phyloP scores from a whole-genome alignment of 1,140 invertebrate genomes.

The Cydia pomonella region DNA sequence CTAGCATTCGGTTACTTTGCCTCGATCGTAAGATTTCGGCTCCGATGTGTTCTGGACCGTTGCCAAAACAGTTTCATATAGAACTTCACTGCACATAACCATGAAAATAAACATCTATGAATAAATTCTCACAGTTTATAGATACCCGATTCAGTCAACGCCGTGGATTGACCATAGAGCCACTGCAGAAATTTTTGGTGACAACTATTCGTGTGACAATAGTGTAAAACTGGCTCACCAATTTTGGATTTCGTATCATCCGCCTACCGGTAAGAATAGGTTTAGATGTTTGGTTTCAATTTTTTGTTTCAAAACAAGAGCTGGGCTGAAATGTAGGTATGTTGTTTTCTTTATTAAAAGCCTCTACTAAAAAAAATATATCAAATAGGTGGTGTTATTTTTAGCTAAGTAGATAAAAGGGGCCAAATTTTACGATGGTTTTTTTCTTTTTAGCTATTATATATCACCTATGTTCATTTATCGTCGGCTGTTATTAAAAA shows the following conservation, averaged over 20 bases:
- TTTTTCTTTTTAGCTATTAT: too few species aligned
- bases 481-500: too few species aligned
- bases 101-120: slow-evolving; percentile 76
- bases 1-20: neutral
- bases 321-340: too few species aligned
- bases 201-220: slow-evolving; percentile 25
- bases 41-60: slow-evolving; percentile 43
- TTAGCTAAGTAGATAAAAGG: too few species aligned
- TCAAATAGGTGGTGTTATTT: too few species aligned
- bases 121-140: slow-evolving; percentile 65
- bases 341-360: too few species aligned
- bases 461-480: too few species aligned
- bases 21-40: slow-evolving; percentile 17
- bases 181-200: neutral
- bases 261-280: slow-evolving; percentile 72
- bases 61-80: slow-evolving; percentile 55
- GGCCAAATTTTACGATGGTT: too few species aligned
- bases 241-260: slow-evolving; percentile 87
- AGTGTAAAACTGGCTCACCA: slow-evolving; percentile 83
- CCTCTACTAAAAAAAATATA: too few species aligned
- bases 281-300: neutral
- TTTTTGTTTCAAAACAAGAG: neutral
- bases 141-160: slow-evolving; percentile 48
- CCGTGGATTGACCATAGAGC: slow-evolving; percentile 36
- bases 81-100: slow-evolving; percentile 51